A percentile compares a stretch with the other conserved stretches of the same genome.
These are phyloP conservation scores for Regulus satrapa DNA, from an alignment of 2,113 vertebrate genomes.

Conservation along the genomic window DNA sequence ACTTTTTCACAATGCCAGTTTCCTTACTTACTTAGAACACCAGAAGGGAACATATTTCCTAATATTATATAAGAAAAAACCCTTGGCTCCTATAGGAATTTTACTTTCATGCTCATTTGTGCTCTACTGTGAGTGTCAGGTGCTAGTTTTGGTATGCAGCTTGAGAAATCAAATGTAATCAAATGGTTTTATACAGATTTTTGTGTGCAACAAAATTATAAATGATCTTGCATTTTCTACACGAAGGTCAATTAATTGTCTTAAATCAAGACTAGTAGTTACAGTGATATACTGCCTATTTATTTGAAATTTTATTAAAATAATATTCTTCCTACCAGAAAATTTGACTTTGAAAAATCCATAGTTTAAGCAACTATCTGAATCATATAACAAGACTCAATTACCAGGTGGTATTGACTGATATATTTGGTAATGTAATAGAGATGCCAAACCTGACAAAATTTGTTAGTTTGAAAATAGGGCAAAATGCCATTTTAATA, in stretches of 20 bases:
- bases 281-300: neutral
- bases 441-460: constrained; percentile 62
- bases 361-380: constrained; percentile 44
- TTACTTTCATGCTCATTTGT: neutral
- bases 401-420: constrained; percentile 53
- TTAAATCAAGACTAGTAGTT: constrained; percentile 7
- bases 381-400: constrained; percentile 36
- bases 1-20: neutral
- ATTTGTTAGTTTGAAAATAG: constrained; percentile 61
- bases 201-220: neutral
- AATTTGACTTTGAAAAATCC: constrained; percentile 53
- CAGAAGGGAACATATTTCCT: neutral
- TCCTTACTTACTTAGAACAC: neutral
- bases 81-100: neutral
- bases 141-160: neutral
- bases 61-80: constrained; percentile 24
- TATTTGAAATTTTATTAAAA: constrained; percentile 52
- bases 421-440: constrained; percentile 63
- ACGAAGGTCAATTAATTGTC: constrained; percentile 16
- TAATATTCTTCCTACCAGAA: constrained; percentile 31
- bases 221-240: constrained; percentile 21
- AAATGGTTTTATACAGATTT: neutral
- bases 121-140: neutral
- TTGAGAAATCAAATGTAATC: constrained; percentile 20
- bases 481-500: constrained; percentile 56